Evolutionary conservation across 2,113 vertebrate genomes (phyloP).

Genomic region (Maccullochella peelii): DNA sequence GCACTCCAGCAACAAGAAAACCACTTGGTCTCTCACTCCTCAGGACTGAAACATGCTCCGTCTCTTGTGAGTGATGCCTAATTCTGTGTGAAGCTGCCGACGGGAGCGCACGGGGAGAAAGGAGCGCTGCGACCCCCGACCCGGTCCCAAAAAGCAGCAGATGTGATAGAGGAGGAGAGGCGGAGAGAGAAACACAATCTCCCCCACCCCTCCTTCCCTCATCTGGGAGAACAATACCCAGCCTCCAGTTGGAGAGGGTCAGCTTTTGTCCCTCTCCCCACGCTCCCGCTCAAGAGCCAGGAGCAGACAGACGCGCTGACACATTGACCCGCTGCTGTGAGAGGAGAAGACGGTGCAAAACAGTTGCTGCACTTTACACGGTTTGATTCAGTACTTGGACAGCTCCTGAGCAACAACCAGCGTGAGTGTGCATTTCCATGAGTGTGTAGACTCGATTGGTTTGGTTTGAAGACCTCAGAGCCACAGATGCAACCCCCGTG

Average conservation of each 20-base stretch:
- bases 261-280: slow-evolving; percentile 69
- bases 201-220: slow-evolving; percentile 48
- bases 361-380: slow-evolving; percentile 14
- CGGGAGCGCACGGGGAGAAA: not conserved
- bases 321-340: slow-evolving; percentile 67
- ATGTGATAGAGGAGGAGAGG: slow-evolving; percentile 69
- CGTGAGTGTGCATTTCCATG: slow-evolving; percentile 10
- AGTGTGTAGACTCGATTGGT: slow-evolving; percentile 4
- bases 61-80: slow-evolving; percentile 15
- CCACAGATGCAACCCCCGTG: slow-evolving; percentile 58
- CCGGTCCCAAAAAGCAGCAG: slow-evolving; percentile 69
- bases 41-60: slow-evolving; percentile 32
- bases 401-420: slow-evolving; percentile 76
- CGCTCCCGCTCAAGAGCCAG: slow-evolving; percentile 42
- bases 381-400: slow-evolving; percentile 84
- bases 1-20: slow-evolving; percentile 33
- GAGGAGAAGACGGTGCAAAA: slow-evolving; percentile 23
- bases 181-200: slow-evolving; percentile 59
- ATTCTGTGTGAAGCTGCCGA: slow-evolving; percentile 33
- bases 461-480: slow-evolving; percentile 16
- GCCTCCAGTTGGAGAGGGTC: slow-evolving; percentile 70
- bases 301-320: slow-evolving; percentile 68
- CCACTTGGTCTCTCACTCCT: slow-evolving; percentile 19
- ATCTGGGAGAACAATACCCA: slow-evolving; percentile 77
- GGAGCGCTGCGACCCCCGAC: slow-evolving; percentile 31